Percentiles rank a stretch among this genome's conserved stretches.
phyloP scores from a whole-genome alignment of 2,113 vertebrate genomes.

The Grus americana region DNA sequence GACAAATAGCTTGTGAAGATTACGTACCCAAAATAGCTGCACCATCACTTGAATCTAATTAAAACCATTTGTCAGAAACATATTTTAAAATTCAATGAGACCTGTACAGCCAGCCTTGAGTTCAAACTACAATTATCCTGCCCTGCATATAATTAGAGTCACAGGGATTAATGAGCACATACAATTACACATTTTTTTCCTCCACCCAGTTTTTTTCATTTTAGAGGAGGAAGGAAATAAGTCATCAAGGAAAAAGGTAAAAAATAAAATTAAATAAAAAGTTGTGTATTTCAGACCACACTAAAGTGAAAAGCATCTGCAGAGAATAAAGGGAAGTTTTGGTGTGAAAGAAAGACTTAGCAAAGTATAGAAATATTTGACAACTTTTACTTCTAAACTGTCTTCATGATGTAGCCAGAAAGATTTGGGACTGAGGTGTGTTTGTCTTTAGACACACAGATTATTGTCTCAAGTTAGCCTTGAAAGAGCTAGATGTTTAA shows the following conservation, averaged over 20 bases:
- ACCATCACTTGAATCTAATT: conserved; percentile 35
- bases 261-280: conserved; percentile 11
- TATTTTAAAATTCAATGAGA: conserved; percentile 50
- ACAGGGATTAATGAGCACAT: conserved; percentile 15
- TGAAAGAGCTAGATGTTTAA: conserved; percentile 1
- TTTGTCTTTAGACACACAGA: background rate
- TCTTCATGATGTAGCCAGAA: background rate
- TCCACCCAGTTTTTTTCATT: conserved; percentile 16
- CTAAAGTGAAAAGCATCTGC: background rate
- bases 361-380: background rate
- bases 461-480: background rate
- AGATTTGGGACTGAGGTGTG: background rate
- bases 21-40: background rate
- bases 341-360: background rate
- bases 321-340: background rate
- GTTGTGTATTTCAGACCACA: background rate
- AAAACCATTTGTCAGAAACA: conserved; percentile 53
- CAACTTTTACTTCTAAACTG: background rate
- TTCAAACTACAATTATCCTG: conserved; percentile 46
- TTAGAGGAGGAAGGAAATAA: conserved; percentile 1
- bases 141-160: conserved; percentile 27
- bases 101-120: conserved; percentile 16
- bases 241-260: background rate
- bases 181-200: background rate
- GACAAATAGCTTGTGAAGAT: conserved; percentile 30